phyloP scores from a whole-genome alignment of 2,888 invertebrate genomes.

The Julus scanicus region DNA sequence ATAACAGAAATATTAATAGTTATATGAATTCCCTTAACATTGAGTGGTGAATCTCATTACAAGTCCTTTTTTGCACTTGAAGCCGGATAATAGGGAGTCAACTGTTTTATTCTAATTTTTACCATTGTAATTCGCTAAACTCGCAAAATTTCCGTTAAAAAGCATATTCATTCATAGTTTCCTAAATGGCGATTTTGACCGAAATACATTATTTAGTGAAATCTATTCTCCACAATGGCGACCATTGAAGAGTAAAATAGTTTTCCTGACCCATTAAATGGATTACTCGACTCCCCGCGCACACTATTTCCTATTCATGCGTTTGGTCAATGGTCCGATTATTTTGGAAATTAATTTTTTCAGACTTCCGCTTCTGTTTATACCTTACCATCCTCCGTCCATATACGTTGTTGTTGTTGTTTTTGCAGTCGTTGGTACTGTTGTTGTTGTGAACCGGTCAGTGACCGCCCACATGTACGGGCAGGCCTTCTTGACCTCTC shows the following conservation, averaged over 20 bases:
- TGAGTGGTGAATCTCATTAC: too few relatives aligned
- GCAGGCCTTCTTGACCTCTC: slow-evolving; percentile 40
- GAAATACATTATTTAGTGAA: slow-evolving; percentile 10
- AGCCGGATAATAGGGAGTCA: too few relatives aligned
- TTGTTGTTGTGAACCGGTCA: slow-evolving; percentile 4
- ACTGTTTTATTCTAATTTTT: too few relatives aligned
- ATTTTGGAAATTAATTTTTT: not conserved
- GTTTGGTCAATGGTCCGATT: slow-evolving; percentile 41
- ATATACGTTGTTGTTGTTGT: not conserved
- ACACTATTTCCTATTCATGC: not conserved
- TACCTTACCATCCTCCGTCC: not conserved
- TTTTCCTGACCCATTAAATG: slow-evolving; percentile 26
- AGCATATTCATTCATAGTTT: not conserved
- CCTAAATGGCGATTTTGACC: not conserved
- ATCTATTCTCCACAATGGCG: not conserved
- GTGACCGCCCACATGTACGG: slow-evolving; percentile 32
- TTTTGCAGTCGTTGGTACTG: not conserved
- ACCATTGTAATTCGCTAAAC: too few relatives aligned
- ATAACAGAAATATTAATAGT: too few relatives aligned
- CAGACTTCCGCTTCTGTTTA: slow-evolving; percentile 28
- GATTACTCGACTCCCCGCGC: not conserved
- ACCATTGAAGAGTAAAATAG: not conserved
- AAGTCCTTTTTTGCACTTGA: too few relatives aligned
- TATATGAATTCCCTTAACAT: too few relatives aligned
- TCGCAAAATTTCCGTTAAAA: not conserved